Percentiles rank a stretch among this genome's conserved stretches.
Conservation (phyloP, 2,113 vertebrate species). For the Amazona guildingii region DNA sequence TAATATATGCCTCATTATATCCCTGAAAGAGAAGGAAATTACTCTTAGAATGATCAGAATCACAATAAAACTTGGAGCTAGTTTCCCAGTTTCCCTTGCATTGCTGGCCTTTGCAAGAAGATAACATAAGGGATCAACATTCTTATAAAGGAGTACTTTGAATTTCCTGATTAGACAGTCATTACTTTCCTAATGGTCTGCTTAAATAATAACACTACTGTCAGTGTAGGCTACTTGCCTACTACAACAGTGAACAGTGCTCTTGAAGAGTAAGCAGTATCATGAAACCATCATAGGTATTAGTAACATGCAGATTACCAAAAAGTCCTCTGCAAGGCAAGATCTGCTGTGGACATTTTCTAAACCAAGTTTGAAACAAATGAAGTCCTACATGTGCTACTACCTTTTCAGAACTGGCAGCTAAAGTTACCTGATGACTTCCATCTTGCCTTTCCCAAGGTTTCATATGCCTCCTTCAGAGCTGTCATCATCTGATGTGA, state of each 20-base stretch:
- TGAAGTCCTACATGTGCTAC: neutral
- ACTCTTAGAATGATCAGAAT: conserved; percentile 65
- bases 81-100: conserved; percentile 12
- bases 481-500: neutral
- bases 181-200: neutral
- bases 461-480: neutral
- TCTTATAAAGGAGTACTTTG: neutral
- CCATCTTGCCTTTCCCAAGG: neutral
- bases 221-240: neutral
- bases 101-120: conserved; percentile 27
- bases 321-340: neutral
- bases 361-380: neutral
- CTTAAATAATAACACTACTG: neutral
- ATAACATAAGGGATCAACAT: neutral
- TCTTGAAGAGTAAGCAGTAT: neutral
- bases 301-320: neutral
- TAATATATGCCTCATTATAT: conserved; percentile 69
- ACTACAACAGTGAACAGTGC: neutral
- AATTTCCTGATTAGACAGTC: neutral
- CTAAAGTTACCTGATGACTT: neutral
- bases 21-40: conserved; percentile 70
- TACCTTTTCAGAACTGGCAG: neutral
- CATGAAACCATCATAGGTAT: neutral
- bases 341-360: neutral
- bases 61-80: conserved; percentile 66